phyloP scores from a whole-genome alignment of 1,140 invertebrate species.

The Dolichoris vasculosae region DNA sequence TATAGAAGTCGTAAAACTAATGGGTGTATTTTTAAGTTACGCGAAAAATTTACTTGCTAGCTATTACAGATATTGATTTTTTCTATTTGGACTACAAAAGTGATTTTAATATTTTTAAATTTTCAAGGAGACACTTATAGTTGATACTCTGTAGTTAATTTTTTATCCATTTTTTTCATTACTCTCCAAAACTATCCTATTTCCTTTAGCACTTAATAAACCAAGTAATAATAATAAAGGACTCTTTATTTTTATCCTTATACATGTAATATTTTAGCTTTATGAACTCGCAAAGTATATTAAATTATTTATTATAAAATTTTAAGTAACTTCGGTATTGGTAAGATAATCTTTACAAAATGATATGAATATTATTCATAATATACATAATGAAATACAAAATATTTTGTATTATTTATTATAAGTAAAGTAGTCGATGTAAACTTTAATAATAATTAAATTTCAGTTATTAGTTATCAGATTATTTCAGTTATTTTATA shows the following conservation, averaged over 20 bases:
- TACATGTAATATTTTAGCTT: too few species aligned
- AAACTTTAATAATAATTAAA: too few species aligned
- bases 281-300: too few species aligned
- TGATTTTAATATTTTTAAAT: constrained; percentile 34
- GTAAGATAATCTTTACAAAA: too few species aligned
- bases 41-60: not conserved
- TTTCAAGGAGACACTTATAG: not conserved
- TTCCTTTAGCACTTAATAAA: not conserved
- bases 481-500: too few species aligned
- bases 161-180: not conserved
- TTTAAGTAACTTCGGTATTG: too few species aligned
- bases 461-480: too few species aligned
- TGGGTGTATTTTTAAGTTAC: not conserved
- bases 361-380: too few species aligned
- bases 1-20: not conserved
- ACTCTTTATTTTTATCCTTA: not conserved
- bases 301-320: too few species aligned
- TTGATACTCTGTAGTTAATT: not conserved
- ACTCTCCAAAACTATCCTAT: not conserved
- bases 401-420: too few species aligned
- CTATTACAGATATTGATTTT: constrained; percentile 40
- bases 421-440: too few species aligned
- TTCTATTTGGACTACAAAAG: constrained; percentile 28
- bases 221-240: not conserved
- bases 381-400: too few species aligned